Base-by-base conservation (phyloP, 2,888 invertebrate species). In the Chloromyia formosa region DNA sequence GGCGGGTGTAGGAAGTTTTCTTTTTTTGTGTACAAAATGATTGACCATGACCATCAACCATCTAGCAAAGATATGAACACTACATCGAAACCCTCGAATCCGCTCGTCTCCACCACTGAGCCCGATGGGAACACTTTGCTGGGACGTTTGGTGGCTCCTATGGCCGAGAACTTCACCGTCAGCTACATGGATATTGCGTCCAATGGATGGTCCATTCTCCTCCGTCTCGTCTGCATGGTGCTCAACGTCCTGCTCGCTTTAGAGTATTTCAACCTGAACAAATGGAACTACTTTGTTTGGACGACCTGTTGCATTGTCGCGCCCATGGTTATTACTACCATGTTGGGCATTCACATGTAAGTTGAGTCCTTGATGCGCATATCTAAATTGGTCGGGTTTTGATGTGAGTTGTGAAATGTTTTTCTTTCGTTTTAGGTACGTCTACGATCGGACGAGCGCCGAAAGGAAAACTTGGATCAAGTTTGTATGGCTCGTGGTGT, bases 261-360 rank as follows among this genome's bases (percentile, higher is more conserved):
- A 14, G 80, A 78, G 20, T 83, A 82, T 75, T 80, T 81, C 77
- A 74, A 71, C 18, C 78, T 79, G 68, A 80, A 80, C 27, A 78
- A 80, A 73, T 77, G 79, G 66, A 78, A 81, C 73, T 81, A 80
- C 75, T 82, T 81, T 77, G 75, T 79, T 69, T 82, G 81, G 82
- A 83, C 83, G 14, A 77, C 80, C 10, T 78, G 78, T 61, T 83
- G 82, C 58, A 81, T 83, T 54, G 73, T 81, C 5, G 74, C 81
- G 1, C 82, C 83, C 2, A 81, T 81, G 79, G 62, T 80, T 60
- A 79, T 83, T 3, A 82, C 83, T 35, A 79, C 80, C 9, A 76
- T 82, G 16, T 79, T 83, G 54, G 80, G 81, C 74, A 79, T 81
- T 22, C 80, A 80, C 73, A 82, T 83, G 83, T 83, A 78, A 80